Evolutionary conservation across 2,797 vertebrate genomes (phyloP).

Genomic region (Syngnathus rostellatus): DNA sequence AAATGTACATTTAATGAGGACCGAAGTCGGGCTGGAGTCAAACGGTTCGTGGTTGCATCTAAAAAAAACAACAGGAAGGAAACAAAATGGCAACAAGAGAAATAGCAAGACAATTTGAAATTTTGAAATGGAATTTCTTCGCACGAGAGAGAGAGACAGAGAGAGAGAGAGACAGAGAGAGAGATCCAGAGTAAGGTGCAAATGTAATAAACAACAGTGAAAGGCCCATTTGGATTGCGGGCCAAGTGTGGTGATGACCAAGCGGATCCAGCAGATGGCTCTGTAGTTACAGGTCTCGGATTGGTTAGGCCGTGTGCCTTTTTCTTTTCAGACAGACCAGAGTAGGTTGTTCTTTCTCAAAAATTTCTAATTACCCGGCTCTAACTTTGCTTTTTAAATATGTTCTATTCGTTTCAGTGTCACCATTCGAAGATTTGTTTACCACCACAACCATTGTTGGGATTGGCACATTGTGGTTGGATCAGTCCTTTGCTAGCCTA

Average conservation of each 20-base stretch:
- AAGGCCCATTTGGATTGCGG: not conserved
- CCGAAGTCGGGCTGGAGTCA: not conserved
- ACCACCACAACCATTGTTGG: not conserved
- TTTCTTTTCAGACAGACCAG: not conserved
- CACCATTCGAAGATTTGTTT: not conserved
- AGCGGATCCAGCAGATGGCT: not conserved
- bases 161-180: too few species aligned
- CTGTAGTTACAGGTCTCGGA: not conserved
- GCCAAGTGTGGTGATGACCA: not conserved
- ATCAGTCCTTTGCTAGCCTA: not conserved
- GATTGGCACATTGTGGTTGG: not conserved
- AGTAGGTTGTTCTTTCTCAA: too few species aligned
- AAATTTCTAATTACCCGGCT: too few species aligned
- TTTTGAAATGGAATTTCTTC: not conserved
- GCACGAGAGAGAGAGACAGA: too few species aligned
- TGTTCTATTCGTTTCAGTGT: not conserved
- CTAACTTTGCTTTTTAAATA: not conserved
- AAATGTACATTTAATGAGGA: not conserved
- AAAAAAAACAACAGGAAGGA: not conserved
- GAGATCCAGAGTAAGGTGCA: not conserved
- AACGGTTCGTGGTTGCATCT: not conserved
- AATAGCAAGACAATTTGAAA: not conserved
- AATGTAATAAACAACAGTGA: not conserved
- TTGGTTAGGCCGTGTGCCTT: not conserved
- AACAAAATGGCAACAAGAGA: not conserved